phyloP scores from a whole-genome alignment of 2,797 vertebrate species.

The Fistularia tabacaria region DNA sequence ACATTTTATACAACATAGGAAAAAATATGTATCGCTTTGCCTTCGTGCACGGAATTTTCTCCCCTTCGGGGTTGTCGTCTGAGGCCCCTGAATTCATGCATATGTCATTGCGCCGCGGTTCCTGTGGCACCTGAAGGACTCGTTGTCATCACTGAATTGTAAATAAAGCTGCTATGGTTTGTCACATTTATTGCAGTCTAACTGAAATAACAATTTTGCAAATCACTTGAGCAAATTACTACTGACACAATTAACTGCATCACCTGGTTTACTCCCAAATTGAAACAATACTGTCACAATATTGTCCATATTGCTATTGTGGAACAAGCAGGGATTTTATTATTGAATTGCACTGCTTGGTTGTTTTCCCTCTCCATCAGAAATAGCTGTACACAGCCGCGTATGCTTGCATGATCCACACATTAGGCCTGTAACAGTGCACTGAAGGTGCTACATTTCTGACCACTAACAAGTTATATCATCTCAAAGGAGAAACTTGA shows the following conservation, averaged over 20 bases:
- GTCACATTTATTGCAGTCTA: slow-evolving; percentile 10
- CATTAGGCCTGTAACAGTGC: too few relatives aligned
- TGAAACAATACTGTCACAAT: too few relatives aligned
- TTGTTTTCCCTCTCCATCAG: slow-evolving; percentile 2
- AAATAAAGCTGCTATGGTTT: slow-evolving; percentile 8
- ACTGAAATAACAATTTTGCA: too few relatives aligned
- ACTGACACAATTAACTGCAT: neutral
- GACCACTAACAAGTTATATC: too few relatives aligned
- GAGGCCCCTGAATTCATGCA: slow-evolving; percentile 52
- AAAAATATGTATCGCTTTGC: slow-evolving; percentile 39
- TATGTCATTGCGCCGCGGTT: slow-evolving; percentile 52
- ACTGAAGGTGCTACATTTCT: too few relatives aligned
- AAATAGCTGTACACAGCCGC: neutral
- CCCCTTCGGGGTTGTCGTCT: slow-evolving; percentile 35
- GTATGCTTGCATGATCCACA: too few relatives aligned
- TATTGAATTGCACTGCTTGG: neutral
- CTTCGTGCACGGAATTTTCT: slow-evolving; percentile 35
- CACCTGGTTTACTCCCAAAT: too few relatives aligned
- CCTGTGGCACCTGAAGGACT: slow-evolving; percentile 51
- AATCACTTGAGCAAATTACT: neutral
- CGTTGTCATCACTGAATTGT: slow-evolving; percentile 36
- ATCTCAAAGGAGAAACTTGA: too few relatives aligned
- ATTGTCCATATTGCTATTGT: too few relatives aligned
- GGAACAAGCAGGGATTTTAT: slow-evolving; percentile 6
- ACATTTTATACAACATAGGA: slow-evolving; percentile 8